A percentile compares a stretch with the other conserved stretches of the same genome.
Conservation (phyloP, 2,888 invertebrate species). For the Omphaloscelis lunosa region DNA sequence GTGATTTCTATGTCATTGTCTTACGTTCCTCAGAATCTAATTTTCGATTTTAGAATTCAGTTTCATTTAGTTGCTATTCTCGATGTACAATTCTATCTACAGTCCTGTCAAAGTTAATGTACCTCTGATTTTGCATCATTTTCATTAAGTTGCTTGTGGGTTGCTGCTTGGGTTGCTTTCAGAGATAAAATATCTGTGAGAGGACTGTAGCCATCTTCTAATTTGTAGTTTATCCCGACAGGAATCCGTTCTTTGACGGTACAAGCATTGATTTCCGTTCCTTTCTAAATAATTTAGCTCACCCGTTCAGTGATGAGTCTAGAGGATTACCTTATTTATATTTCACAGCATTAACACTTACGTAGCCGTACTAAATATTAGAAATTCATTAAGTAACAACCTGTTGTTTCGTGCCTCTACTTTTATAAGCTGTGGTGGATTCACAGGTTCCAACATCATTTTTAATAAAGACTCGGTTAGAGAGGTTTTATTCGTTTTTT, state of each 20-base stretch:
- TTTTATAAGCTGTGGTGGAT: conserved; percentile 34
- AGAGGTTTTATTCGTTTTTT: neutral
- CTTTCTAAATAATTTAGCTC: conserved; percentile 57
- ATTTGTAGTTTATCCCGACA: neutral
- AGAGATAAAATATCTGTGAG: neutral
- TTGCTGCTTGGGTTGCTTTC: neutral
- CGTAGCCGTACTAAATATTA: conserved; percentile 57
- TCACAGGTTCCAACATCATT: conserved; percentile 22
- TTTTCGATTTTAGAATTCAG: neutral
- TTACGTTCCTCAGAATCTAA: neutral
- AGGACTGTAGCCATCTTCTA: neutral
- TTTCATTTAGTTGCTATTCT: neutral
- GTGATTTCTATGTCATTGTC: neutral
- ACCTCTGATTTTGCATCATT: neutral
- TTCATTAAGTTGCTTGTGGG: neutral
- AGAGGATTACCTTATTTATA: conserved; percentile 61
- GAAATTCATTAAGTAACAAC: conserved; percentile 63
- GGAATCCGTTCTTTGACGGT: neutral
- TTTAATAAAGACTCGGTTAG: conserved; percentile 9
- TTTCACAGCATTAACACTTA: conserved; percentile 64
- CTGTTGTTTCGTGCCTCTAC: conserved; percentile 54
- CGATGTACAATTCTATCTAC: neutral
- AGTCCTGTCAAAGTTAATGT: neutral
- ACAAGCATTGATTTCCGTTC: conserved; percentile 41
- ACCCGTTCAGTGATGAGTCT: conserved; percentile 51